Percentiles rank a stretch among this genome's conserved stretches.
phyloP scores from a whole-genome alignment of 1,140 invertebrate species.

The Drosophila nasuta region DNA sequence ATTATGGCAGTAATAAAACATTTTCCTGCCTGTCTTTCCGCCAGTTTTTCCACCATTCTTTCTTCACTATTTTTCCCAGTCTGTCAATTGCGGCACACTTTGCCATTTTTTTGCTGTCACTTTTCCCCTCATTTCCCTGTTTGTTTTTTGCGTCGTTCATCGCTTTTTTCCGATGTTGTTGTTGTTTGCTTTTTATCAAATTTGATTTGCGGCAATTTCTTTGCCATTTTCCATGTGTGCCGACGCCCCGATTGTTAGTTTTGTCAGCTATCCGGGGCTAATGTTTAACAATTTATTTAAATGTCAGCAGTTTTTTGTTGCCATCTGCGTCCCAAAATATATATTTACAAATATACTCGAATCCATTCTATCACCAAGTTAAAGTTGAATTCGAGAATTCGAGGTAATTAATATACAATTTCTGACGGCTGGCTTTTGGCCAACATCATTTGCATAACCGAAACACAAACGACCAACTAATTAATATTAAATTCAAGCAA shows the following conservation, averaged over 20 bases:
- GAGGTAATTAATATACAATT: constrained; percentile 71
- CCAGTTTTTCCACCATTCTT: constrained; percentile 16
- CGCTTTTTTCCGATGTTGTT: constrained; percentile 22
- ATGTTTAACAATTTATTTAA: constrained; percentile 79
- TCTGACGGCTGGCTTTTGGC: constrained; percentile 24
- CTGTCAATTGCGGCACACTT: constrained; percentile 76
- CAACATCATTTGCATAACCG: constrained; percentile 67
- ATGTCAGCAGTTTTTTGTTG: constrained; percentile 72
- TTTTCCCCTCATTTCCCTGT: constrained; percentile 64
- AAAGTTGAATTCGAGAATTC: neutral
- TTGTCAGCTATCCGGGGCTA: constrained; percentile 62
- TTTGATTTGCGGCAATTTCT: constrained; percentile 82
- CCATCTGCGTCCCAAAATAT: constrained; percentile 3
- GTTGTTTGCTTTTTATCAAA: constrained; percentile 70
- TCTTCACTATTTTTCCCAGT: constrained; percentile 41
- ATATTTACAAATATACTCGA: neutral
- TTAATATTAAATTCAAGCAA: constrained; percentile 80
- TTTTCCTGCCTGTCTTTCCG: constrained; percentile 70
- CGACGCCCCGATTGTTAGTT: constrained; percentile 56
- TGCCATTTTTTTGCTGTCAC: constrained; percentile 80
- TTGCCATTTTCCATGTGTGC: constrained; percentile 77
- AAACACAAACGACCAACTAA: constrained; percentile 71
- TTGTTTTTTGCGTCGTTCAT: constrained; percentile 45
- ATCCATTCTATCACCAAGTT: constrained; percentile 7
- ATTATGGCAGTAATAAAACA: constrained; percentile 83